A percentile compares a stretch with the other conserved stretches of the same genome.
Evolutionary conservation across 2,113 vertebrate species (phyloP).

Genomic region (Petrocephalus zakoni): DNA sequence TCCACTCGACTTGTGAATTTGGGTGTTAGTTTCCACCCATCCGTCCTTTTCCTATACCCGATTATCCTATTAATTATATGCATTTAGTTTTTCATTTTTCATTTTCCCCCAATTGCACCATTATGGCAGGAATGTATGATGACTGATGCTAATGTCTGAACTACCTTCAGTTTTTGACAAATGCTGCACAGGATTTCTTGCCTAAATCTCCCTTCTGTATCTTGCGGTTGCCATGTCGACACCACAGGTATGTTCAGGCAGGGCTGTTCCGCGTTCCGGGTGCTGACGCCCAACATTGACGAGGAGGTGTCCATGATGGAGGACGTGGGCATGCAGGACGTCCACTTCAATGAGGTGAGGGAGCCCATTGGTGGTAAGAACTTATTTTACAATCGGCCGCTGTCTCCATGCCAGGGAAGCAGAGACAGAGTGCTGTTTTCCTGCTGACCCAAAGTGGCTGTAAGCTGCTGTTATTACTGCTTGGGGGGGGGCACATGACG

Average conservation of each 20-base stretch:
- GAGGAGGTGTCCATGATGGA: constrained; percentile 99
- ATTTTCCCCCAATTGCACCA: not conserved
- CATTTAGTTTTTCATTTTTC: too few relatives aligned
- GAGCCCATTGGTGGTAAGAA: not conserved
- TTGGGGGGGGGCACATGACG: not conserved
- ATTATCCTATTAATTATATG: not conserved
- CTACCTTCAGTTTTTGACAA: too few relatives aligned
- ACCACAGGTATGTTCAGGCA: constrained; percentile 85
- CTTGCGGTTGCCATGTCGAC: not conserved
- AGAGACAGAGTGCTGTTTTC: not conserved
- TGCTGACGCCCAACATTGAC: constrained; percentile 95
- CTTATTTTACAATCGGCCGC: not conserved
- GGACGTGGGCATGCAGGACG: constrained; percentile 97
- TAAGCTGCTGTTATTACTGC: not conserved
- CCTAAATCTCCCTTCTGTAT: not conserved
- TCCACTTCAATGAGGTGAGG: constrained; percentile 91
- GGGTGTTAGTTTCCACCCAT: not conserved
- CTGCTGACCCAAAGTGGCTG: not conserved
- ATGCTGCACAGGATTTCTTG: not conserved
- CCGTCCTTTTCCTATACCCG: not conserved
- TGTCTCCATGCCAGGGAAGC: too few relatives aligned
- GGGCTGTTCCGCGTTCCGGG: constrained; percentile 88
- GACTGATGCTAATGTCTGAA: too few relatives aligned
- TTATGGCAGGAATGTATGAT: not conserved
- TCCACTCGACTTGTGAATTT: not conserved